These are phyloP conservation scores for Sander vitreus DNA, from an alignment of 2,113 vertebrate genomes.

Conservation along the genomic window DNA sequence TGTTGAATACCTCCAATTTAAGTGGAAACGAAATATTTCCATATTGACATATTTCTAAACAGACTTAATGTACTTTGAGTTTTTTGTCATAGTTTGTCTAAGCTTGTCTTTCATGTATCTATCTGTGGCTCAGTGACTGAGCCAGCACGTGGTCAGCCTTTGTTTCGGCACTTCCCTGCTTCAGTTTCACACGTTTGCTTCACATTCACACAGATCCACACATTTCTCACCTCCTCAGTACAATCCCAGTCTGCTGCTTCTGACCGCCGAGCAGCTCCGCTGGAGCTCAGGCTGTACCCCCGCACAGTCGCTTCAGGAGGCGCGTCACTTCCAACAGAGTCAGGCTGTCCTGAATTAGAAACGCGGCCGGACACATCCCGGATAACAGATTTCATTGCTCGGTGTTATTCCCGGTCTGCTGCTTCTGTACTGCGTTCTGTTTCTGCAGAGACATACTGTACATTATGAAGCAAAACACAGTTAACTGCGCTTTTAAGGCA, in stretches of 20 bases:
- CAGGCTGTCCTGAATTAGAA: background rate
- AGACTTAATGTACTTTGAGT: background rate
- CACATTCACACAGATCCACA: conserved; percentile 42
- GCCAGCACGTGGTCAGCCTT: background rate
- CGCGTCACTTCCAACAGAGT: background rate
- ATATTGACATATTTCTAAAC: background rate
- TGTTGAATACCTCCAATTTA: too few species aligned
- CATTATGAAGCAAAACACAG: background rate
- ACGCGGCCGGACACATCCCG: background rate
- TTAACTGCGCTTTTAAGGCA: too few species aligned
- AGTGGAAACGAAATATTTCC: too few species aligned
- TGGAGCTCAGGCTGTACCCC: background rate
- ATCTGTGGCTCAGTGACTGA: conserved; percentile 1
- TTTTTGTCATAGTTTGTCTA: background rate
- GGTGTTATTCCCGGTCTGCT: background rate
- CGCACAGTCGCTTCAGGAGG: background rate
- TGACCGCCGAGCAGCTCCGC: conserved; percentile 7
- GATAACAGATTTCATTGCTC: background rate
- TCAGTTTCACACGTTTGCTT: conserved; percentile 44
- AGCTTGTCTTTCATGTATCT: conserved; percentile 6
- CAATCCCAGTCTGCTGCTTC: conserved; percentile 23
- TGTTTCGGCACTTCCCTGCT: conserved; percentile 1
- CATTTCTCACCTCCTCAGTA: conserved; percentile 51
- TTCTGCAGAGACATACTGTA: background rate
- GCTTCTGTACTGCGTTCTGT: background rate